Evolutionary conservation across 2,888 invertebrate species (phyloP).

Genomic region (Polydrusus pterygomalis): DNA sequence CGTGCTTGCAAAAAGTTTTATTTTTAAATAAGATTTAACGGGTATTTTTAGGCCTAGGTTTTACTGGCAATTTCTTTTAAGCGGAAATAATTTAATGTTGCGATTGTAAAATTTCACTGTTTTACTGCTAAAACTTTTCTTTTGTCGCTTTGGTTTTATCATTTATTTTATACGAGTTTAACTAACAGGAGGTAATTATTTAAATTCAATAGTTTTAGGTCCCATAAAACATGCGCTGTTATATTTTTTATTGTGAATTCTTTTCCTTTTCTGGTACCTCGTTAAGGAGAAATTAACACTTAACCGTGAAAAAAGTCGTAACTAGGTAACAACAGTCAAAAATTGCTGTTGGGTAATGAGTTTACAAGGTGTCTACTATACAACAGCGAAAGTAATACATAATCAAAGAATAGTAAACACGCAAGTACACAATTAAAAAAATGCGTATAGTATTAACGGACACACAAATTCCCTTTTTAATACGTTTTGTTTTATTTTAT

Average conservation of each 20-base stretch:
- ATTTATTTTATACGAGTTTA: slow-evolving; percentile 12
- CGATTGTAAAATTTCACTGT: not conserved
- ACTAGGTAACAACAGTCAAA: not conserved
- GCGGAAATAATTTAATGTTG: not conserved
- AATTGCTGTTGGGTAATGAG: not conserved
- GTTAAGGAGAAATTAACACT: slow-evolving; percentile 8
- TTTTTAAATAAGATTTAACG: not conserved
- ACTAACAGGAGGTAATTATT: slow-evolving; percentile 2
- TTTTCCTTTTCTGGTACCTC: slow-evolving; percentile 6
- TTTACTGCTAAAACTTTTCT: not conserved
- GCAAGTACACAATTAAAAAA: too few species aligned
- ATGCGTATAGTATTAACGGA: too few species aligned
- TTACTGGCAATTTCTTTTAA: not conserved
- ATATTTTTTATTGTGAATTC: not conserved
- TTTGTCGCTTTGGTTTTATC: not conserved
- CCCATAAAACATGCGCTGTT: slow-evolving; percentile 10
- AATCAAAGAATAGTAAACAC: not conserved
- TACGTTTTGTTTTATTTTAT: too few species aligned
- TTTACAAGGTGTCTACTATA: not conserved
- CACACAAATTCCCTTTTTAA: too few species aligned
- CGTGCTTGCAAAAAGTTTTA: not conserved
- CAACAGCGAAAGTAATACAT: not conserved
- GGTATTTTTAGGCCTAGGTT: not conserved
- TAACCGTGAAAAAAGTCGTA: slow-evolving; percentile 8
- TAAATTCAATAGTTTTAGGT: slow-evolving; percentile 16